Evolutionary conservation across 2,797 vertebrate genomes (phyloP), one percentile per base, ranked within the genome.

Genomic region (Lepidocolaptes lacrymiger): DNA sequence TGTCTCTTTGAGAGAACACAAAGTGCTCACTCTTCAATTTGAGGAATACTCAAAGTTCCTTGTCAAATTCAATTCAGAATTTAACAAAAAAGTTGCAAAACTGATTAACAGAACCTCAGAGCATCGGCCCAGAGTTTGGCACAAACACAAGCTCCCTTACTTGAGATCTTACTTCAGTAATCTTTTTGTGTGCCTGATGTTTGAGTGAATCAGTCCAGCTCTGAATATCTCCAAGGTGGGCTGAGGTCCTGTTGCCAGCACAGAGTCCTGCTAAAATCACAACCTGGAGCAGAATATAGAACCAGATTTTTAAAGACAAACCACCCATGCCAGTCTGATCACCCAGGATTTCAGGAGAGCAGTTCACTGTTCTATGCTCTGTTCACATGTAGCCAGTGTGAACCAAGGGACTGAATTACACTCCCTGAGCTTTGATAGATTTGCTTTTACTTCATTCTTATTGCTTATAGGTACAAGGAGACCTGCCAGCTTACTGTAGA

Each of bases 391-490:
- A 84, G 67, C 30, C 56, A 71, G 1, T 41, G 21, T 34, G 84
- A 94, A 61, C 59, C 67, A 64, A 74, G 61, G 71, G 37, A 89
- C 62, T 82, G 61, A 77, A 85, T 49, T 74, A 95, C 82, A 85
- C 74, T 44, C 68, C 44, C 62, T 67, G 37, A 85, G 41, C 52
- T 93, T 58, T 72, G 61, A 85, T 34, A 56, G 52, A 74, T 82
- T 83, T 74, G 24, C 17, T 91, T 68, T 93, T 69, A 66, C 19
- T 90, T 78, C 5, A 14, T 67, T 92, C 77, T 93, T 87, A 58
- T 44, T 93, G 77, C 22, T 22, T 85, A 32, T 36, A 89, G 16
- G n/a, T 88, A 90, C 95, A 93, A 86, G 28, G 64, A 87, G 72
- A 85, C 56, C 58, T 94, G 83, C 81, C 93, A 94, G 15, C 37